These are phyloP conservation scores for Drosophila ezoana DNA, from an alignment of 2,888 invertebrate species.

Conservation along the genomic window DNA sequence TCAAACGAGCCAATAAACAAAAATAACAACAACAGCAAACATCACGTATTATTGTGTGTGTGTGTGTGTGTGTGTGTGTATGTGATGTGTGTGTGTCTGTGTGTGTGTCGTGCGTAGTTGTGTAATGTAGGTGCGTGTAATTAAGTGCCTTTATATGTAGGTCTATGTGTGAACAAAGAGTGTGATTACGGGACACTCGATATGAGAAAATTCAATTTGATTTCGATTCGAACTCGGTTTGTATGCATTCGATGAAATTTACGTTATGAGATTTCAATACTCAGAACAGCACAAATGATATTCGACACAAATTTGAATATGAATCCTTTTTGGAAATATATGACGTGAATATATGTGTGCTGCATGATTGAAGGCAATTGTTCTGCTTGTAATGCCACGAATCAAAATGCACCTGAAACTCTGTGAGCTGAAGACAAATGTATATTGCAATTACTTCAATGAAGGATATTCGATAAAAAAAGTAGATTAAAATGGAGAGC, in stretches of 20 bases:
- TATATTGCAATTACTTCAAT: conserved; percentile 29
- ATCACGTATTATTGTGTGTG: conserved; percentile 40
- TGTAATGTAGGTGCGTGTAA: conserved; percentile 17
- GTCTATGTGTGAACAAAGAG: conserved; percentile 33
- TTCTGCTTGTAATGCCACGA: conserved; percentile 28
- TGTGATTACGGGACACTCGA: conserved; percentile 50
- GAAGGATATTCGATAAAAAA: conserved; percentile 24
- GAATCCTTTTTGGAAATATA: conserved; percentile 14
- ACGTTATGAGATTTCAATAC: conserved; percentile 84
- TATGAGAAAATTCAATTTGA: conserved; percentile 43
- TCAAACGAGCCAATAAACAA: conserved; percentile 65
- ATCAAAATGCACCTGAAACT: conserved; percentile 43
- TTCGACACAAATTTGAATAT: conserved; percentile 33
- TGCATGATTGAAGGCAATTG: conserved; percentile 39
- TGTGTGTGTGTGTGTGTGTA: conserved; percentile 13
- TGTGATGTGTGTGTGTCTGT: conserved; percentile 10
- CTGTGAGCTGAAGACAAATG: conserved; percentile 34
- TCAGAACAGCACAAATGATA: conserved; percentile 78
- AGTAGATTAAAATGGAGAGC: conserved; percentile 37
- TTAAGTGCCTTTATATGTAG: conserved; percentile 16
- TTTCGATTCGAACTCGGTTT: conserved; percentile 15
- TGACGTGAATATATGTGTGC: conserved; percentile 63
- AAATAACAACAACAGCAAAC: conserved; percentile 67
- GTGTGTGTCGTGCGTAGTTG: conserved; percentile 22
- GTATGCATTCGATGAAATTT: conserved; percentile 80